These are phyloP conservation scores for Trissonchulus sp. DNA, from an alignment of 2,888 invertebrate species.

Conservation along the genomic window DNA sequence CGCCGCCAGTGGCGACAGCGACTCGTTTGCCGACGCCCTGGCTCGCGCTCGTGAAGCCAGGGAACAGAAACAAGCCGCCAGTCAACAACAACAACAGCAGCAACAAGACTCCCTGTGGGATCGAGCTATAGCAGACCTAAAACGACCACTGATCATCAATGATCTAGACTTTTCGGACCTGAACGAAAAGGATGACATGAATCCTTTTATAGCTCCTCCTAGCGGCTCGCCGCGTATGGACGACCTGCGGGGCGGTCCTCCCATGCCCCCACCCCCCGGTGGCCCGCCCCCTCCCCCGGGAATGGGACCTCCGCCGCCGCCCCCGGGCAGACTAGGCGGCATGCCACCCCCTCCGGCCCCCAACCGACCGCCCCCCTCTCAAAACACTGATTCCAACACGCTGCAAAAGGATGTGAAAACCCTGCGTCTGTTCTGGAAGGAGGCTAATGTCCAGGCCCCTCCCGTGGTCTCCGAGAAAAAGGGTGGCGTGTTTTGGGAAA, in stretches of 20 bases:
- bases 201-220: constrained; percentile 33
- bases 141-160: constrained; percentile 67
- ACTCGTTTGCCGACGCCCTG: constrained; percentile 29
- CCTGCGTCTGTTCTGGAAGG: constrained; percentile 95
- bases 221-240: neutral
- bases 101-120: constrained; percentile 81
- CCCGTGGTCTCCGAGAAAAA: constrained; percentile 47
- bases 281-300: constrained; percentile 43
- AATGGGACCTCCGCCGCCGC: constrained; percentile 53
- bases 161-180: constrained; percentile 95
- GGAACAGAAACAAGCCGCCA: neutral
- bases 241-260: constrained; percentile 31
- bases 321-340: constrained; percentile 32
- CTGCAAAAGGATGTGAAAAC: constrained; percentile 73
- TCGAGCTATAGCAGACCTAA: constrained; percentile 64
- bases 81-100: neutral
- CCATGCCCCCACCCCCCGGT: constrained; percentile 43
- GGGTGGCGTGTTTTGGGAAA: constrained; percentile 72
- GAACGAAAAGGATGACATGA: constrained; percentile 68
- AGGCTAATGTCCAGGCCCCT: constrained; percentile 57
- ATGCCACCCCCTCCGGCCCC: constrained; percentile 44
- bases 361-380: constrained; percentile 32
- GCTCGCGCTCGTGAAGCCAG: neutral
- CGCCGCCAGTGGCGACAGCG: too few species aligned
- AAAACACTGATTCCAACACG: constrained; percentile 28